Conservation (phyloP, 2,888 invertebrate genomes). For the Gnatocerus cornutus region DNA sequence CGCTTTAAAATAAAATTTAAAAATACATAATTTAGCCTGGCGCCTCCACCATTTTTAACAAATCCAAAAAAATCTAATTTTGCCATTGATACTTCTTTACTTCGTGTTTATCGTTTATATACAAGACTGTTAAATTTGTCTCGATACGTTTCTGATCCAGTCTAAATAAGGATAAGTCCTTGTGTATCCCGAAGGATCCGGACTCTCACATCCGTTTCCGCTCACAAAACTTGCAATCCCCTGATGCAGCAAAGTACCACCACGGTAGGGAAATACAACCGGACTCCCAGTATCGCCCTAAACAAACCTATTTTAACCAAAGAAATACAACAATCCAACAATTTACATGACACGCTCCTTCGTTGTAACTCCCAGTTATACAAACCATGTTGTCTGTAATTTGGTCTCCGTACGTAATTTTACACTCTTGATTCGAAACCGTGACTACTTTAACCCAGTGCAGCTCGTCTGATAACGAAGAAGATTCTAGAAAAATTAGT, state of each 20-base stretch:
- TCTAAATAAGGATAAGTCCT: conserved; percentile 4
- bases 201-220: conserved; percentile 14
- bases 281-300: conserved; percentile 12
- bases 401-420: background rate
- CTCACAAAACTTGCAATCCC: conserved; percentile 18
- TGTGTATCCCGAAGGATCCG: conserved; percentile 23
- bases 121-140: no score
- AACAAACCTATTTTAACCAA: background rate
- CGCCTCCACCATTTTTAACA: no score
- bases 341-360: background rate
- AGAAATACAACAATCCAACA: background rate
- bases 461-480: no score
- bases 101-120: no score
- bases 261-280: background rate
- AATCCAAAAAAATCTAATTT: no score
- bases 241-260: no score
- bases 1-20: no score
- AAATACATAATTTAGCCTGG: no score
- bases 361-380: no score
- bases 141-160: conserved; percentile 4
- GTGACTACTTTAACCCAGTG: background rate
- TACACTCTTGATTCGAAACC: background rate
- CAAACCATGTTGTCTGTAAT: background rate
- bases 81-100: no score
- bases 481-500: no score